phyloP scores from a whole-genome alignment of 1,140 invertebrate genomes.

The Anthonomus grandis region DNA sequence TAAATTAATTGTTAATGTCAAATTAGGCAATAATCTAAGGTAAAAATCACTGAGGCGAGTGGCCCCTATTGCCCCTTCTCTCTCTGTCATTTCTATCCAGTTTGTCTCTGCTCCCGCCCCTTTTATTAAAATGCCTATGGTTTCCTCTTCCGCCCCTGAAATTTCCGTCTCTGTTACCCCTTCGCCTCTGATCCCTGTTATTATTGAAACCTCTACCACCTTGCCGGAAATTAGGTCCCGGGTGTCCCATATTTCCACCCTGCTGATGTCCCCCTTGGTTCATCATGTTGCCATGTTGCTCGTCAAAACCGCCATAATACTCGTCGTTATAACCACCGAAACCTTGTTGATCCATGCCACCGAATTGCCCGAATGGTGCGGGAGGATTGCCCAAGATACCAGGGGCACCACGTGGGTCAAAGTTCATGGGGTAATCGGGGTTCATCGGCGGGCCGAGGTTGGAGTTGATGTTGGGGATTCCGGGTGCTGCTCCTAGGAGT shows the following conservation, averaged over 20 bases:
- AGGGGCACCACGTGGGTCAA: conserved; percentile 39
- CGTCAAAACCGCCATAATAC: conserved; percentile 22
- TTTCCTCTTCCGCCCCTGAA: conserved; percentile 8
- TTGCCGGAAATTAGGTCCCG: conserved; percentile 17
- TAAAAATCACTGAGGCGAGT: no score
- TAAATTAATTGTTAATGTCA: no score
- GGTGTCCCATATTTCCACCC: conserved; percentile 13
- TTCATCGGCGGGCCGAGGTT: conserved; percentile 8
- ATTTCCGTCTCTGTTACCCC: conserved; percentile 17
- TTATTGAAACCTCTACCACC: conserved; percentile 17
- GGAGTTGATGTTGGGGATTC: conserved; percentile 34
- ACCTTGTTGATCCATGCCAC: conserved; percentile 8
- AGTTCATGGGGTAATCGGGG: conserved; percentile 42
- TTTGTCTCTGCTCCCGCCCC: conserved; percentile 19
- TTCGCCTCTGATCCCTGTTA: conserved; percentile 13
- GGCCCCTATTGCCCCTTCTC: conserved; percentile 3
- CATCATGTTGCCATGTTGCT: conserved; percentile 20
- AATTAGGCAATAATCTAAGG: no score
- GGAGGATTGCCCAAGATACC: conserved; percentile 43
- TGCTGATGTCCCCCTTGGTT: no score
- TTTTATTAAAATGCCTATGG: conserved; percentile 20
- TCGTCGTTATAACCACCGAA: conserved; percentile 16
- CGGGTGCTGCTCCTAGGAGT: conserved; percentile 43
- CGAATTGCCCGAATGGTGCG: conserved; percentile 8
- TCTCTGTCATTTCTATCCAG: conserved; percentile 10